Evolutionary conservation across 2,888 invertebrate genomes (phyloP), one percentile per base, ranked within the genome.

Genomic region (Polyploca ridens): DNA sequence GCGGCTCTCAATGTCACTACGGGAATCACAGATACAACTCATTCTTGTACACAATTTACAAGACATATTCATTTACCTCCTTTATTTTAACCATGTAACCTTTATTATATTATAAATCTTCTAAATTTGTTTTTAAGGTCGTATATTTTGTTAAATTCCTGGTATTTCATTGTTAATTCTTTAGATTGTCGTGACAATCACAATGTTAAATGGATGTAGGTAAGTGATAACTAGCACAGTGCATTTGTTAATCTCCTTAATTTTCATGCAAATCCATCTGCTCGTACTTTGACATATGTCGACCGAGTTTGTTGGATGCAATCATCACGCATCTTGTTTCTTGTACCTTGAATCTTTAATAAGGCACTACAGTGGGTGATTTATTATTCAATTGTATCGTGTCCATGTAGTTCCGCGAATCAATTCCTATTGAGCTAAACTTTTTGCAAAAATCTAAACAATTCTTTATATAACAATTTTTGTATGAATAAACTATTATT

Each of bases 191-290:
- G 58, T 33, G 35, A 58, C 19, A 33, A 27, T 58, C 33, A 58
- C 46, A 46, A 46, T 58, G 35, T 54, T 54, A 3, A 54, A 54
- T 54, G 49, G 49, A 19, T 14, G 16, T 27, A 41, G 33, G 14
- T 33, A 33, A 64, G 46, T 64, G 49, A 33, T 49, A 41, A 61
- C 60, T 54, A 19, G 54, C 6, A 49, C 54, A 19, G 54, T 54
- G 54, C 54, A 19, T 54, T 19, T 54, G 54, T 19, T 7, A 54
- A 54, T 19, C 35, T 46, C n/a, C 38, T 64, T 49, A 60, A 14
- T 61, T 60, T 61, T 35, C 19, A 64, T 64, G 16, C 57, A 64
- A 49, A 61, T 61, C 44, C 14, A 44, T 14, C 33, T 54, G 60
- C 38, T 33, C 54, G 46, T 49, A 14, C 64, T 60, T 38, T 64